phyloP scores from a whole-genome alignment of 2,888 invertebrate species.

The Archaeoteleia sp. region DNA sequence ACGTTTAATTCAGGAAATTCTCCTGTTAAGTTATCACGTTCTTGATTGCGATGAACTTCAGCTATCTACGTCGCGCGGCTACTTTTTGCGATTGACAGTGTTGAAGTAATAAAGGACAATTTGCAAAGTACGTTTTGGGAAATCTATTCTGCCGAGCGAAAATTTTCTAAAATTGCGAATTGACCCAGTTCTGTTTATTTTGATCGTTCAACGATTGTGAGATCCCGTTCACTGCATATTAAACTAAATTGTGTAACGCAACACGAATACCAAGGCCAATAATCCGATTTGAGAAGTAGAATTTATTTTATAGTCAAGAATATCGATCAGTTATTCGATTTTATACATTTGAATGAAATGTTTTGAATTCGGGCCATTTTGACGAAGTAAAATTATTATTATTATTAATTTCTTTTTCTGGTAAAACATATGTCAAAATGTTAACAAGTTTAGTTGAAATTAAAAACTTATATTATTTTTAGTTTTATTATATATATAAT shows the following conservation, averaged over 20 bases:
- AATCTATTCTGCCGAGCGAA: conserved; percentile 2
- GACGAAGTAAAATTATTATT: too few species aligned
- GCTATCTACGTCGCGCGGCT: too few species aligned
- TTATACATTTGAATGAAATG: neutral
- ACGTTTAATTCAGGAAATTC: too few species aligned
- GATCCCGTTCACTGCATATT: conserved; percentile 40
- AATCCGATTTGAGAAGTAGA: conserved; percentile 35
- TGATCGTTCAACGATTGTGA: conserved; percentile 31
- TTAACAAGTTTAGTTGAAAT: too few species aligned
- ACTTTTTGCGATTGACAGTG: too few species aligned
- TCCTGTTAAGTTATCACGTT: too few species aligned
- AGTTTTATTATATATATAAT: too few species aligned
- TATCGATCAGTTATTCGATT: conserved; percentile 52
- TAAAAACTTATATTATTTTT: too few species aligned
- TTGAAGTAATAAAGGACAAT: too few species aligned
- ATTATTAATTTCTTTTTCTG: too few species aligned
- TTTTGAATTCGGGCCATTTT: neutral
- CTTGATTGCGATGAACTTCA: too few species aligned
- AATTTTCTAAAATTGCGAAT: conserved; percentile 29
- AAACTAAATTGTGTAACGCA: conserved; percentile 39
- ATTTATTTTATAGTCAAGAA: conserved; percentile 59
- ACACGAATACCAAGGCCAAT: conserved; percentile 41
- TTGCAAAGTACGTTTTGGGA: conserved; percentile 3
- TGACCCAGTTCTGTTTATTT: conserved; percentile 29
- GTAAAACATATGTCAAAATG: too few species aligned